Conservation (phyloP, 2,113 vertebrate species). For the Herpetotheres cachinnans region DNA sequence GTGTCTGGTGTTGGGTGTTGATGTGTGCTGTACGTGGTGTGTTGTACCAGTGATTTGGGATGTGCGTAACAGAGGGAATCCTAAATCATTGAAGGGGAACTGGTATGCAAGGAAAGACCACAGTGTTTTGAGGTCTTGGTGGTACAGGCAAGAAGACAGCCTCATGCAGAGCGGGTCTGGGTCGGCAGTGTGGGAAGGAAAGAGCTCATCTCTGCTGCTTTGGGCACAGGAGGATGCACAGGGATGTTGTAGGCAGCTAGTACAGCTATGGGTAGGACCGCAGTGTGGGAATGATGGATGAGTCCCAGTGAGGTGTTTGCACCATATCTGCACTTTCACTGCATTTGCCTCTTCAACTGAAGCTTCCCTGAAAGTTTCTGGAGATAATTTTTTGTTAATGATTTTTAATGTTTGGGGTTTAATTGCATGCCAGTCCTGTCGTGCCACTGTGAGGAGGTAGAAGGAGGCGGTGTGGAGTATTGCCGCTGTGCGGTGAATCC, state of each 20-base stretch:
- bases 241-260: not conserved
- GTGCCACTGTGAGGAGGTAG: not conserved
- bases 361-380: not conserved
- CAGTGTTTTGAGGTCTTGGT: rapidly evolving
- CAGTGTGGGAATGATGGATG: not conserved
- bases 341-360: not conserved
- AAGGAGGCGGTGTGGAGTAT: not conserved
- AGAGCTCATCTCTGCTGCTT: not conserved
- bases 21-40: rapidly evolving
- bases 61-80: not conserved
- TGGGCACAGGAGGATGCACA: not conserved
- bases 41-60: not conserved
- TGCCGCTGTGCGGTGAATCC: not conserved
- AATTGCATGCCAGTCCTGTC: not conserved
- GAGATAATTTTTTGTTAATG: not conserved
- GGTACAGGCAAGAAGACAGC: not conserved
- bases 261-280: not conserved
- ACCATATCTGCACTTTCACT: not conserved
- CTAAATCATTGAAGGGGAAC: not conserved
- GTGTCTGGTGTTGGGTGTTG: not conserved
- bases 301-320: not conserved
- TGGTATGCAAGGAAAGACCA: not conserved
- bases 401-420: not conserved
- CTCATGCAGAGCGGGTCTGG: not conserved
- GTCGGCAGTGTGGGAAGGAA: not conserved